Evolutionary conservation across 2,888 invertebrate genomes (phyloP), one percentile per base, ranked within the genome.

Genomic region (Acanthosepion pharaonis): DNA sequence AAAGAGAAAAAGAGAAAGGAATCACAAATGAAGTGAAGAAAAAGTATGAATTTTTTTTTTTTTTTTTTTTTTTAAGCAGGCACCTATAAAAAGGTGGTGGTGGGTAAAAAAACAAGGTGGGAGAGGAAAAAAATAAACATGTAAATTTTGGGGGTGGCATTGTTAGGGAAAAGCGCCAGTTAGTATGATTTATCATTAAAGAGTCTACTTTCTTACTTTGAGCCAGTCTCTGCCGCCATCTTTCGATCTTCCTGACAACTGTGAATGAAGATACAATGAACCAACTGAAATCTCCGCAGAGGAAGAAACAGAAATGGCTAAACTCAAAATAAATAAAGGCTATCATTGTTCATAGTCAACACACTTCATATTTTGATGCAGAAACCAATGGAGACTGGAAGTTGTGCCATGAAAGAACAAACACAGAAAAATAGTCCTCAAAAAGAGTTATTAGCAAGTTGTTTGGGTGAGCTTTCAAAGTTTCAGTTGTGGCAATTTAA

Each of bases 161-260:
- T 78, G 78, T 78, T 78, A 78, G n/a, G 78, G 78, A 78, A 78
- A 78, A 78, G n/a, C n/a, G 78, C 78, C n/a, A 78, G 78, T 78
- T 78, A 78, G 78, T 78, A 78, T n/a, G 11, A 78, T n/a, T 78
- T 78, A 78, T 78, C 78, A 78, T n/a, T 78, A 78, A 78, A 78
- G 78, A 78, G 33, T 78, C 78, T n/a, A n/a, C 11, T 78, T 78
- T n/a, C 78, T 78, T 78, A 78, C 78, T 78, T 78, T 78, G 78
- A 78, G n/a, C 78, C 78, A 78, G 78, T 78, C 78, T 78, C 78
- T 78, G 78, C 78, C 78, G 78, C 78, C 78, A 78, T 78, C n/a
- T 78, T 78, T 78, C 78, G 78, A n/a, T 78, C 78, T 78, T 78
- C 78, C 78, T 78, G 78, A 78, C 78, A 78, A 78, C 78, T 78